Evolutionary conservation across 2,888 invertebrate species (phyloP).

Genomic region (Melangyna quadrimaculata): DNA sequence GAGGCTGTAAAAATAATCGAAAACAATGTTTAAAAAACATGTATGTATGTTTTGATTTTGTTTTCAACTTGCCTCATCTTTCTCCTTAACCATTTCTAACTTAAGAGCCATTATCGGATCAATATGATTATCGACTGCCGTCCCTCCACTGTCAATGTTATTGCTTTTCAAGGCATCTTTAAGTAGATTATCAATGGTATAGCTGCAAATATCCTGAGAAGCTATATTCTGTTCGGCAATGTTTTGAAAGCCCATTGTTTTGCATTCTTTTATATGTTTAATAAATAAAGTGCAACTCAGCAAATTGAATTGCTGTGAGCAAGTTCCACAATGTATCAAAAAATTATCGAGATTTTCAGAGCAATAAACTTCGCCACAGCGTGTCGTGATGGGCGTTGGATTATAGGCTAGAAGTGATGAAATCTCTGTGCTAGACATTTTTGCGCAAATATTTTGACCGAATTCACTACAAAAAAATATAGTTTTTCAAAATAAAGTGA

Average conservation of each 20-base stretch:
- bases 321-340: slow-evolving; percentile 17
- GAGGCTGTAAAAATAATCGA: not conserved
- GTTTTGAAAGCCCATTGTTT: slow-evolving; percentile 6
- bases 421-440: slow-evolving; percentile 25
- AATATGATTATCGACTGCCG: not conserved
- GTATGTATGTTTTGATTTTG: not conserved
- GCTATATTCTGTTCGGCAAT: not conserved
- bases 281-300: slow-evolving; percentile 40
- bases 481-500: not conserved
- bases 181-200: slow-evolving; percentile 23
- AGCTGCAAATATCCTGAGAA: slow-evolving; percentile 19
- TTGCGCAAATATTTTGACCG: not conserved
- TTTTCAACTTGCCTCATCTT: slow-evolving; percentile 30
- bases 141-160: not conserved
- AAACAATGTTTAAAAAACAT: not conserved
- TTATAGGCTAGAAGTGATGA: slow-evolving; percentile 12
- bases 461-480: not conserved
- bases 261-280: slow-evolving; percentile 40
- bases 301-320: slow-evolving; percentile 44
- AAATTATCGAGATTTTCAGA: slow-evolving; percentile 33
- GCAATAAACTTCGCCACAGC: slow-evolving; percentile 42
- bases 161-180: slow-evolving; percentile 19
- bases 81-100: slow-evolving; percentile 10
- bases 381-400: slow-evolving; percentile 5
- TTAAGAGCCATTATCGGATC: slow-evolving; percentile 28